Percentiles rank a stretch among this genome's conserved stretches.
phyloP scores from a whole-genome alignment of 1,140 invertebrate species.

The Sminthurides bifidus region DNA sequence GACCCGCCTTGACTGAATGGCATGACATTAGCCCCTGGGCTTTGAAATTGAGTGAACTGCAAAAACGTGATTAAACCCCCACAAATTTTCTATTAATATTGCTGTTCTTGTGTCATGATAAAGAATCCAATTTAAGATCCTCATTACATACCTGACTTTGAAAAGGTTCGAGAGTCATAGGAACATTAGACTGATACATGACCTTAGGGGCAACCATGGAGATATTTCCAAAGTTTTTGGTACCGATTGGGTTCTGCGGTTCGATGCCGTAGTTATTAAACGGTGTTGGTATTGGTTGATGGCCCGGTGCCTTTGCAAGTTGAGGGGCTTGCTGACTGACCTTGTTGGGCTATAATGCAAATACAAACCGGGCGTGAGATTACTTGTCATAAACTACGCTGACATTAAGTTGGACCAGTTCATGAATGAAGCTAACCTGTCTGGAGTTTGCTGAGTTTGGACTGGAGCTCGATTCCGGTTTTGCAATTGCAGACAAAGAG shows the following conservation, averaged over 20 bases:
- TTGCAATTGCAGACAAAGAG: constrained; percentile 22
- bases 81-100: background rate
- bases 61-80: background rate
- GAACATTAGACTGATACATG: constrained; percentile 14
- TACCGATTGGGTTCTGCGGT: background rate
- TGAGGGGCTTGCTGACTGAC: constrained; percentile 2
- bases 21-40: background rate
- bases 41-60: background rate
- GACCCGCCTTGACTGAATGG: constrained; percentile 9
- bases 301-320: background rate
- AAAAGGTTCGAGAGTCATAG: constrained; percentile 4
- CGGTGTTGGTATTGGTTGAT: background rate
- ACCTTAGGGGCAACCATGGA: constrained; percentile 19
- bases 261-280: constrained; percentile 2
- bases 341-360: constrained; percentile 6
- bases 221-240: constrained; percentile 14
- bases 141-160: background rate
- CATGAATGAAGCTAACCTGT: constrained; percentile 4
- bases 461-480: constrained; percentile 26
- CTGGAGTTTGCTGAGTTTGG: constrained; percentile 11
- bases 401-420: background rate
- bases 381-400: background rate
- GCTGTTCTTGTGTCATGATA: background rate
- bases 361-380: background rate
- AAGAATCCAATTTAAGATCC: background rate